Percentiles rank a stretch among this genome's conserved stretches.
phyloP scores from a whole-genome alignment of 2,797 vertebrate species.

The Cirrhinus mrigala region DNA sequence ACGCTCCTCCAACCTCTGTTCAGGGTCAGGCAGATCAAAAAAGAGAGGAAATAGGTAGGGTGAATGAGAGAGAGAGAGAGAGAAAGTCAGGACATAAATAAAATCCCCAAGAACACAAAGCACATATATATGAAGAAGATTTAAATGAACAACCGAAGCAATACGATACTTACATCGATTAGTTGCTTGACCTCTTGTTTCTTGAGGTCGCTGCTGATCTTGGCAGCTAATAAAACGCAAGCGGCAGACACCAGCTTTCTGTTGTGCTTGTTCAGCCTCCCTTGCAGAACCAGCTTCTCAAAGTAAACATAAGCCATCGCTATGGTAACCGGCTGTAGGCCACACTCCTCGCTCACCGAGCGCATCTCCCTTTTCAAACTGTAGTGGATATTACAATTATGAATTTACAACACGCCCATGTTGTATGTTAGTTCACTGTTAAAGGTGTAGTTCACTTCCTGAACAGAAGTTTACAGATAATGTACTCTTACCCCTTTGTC shows the following conservation, averaged over 20 bases:
- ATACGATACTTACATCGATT: constrained; percentile 87
- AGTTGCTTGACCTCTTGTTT: constrained; percentile 94
- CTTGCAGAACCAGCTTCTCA: constrained; percentile 97
- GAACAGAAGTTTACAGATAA: too few relatives aligned
- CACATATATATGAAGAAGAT: not conserved
- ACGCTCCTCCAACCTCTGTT: constrained; percentile 94
- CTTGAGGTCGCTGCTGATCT: constrained; percentile 97
- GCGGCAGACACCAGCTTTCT: constrained; percentile 94
- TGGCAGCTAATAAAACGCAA: constrained; percentile 94
- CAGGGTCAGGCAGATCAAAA: not conserved
- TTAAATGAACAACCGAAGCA: not conserved
- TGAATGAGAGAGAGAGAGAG: not conserved
- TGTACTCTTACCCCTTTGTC: too few relatives aligned
- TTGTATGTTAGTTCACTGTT: not conserved
- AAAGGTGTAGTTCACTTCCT: too few relatives aligned
- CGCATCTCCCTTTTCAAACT: constrained; percentile 97
- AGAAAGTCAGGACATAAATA: not conserved
- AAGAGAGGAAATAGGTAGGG: not conserved
- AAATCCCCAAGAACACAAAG: not conserved
- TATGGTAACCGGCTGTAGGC: constrained; percentile 91
- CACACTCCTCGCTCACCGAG: constrained; percentile 89
- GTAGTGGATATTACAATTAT: constrained; percentile 20
- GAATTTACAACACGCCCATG: not conserved
- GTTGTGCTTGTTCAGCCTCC: constrained; percentile 97
- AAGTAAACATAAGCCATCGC: constrained; percentile 98